Evolutionary conservation across 2,888 invertebrate genomes (phyloP), one percentile per base, ranked within the genome.

Genomic region (Trissoscelio sp.): DNA sequence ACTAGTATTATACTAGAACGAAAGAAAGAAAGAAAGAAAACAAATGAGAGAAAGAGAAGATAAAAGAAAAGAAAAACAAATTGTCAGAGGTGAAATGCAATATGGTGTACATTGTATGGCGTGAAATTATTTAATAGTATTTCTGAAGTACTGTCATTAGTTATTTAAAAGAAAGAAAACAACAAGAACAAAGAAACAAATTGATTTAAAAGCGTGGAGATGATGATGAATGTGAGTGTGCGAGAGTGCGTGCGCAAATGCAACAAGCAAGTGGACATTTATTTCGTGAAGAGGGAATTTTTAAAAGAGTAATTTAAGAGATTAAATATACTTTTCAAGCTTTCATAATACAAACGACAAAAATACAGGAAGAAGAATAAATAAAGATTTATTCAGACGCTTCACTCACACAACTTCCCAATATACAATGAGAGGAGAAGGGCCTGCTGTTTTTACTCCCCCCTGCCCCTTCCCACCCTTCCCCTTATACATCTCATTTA

Each of bases 81-180:
- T 58, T 81, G 84, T 88, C 86, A 84, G 83, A 87, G 84, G 86
- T 86, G 85, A 87, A 87, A 85, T 88, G 88, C 85, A 86, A 87
- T 87, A 85, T 78, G 84, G 83, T 86, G 85, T 86, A 84, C 80
- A 83, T 85, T 85, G 82, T 84, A 83, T 79, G 83, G 81, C 82
- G 83, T 78, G 81, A 84, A 85, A 85, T 73, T 85, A 84, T 83
- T 83, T 83, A 72, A 81, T 75, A 80, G 79, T 80, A 80, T 83
- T 83, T 73, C 70, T 64, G 6, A 67, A 73, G 70, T 73, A 83
- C 69, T 70, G 77, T 77, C 80, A 78, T 74, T 77, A 80, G 73
- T 78, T 74, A 79, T 81, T 82, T 79, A 75, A 80, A 74, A 74
- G 5, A 4, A 58, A 31, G 18, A 28, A 58, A 82, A 67, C n/a